phyloP scores from a whole-genome alignment of 1,140 invertebrate species.

The Gonatopus flavifemur region DNA sequence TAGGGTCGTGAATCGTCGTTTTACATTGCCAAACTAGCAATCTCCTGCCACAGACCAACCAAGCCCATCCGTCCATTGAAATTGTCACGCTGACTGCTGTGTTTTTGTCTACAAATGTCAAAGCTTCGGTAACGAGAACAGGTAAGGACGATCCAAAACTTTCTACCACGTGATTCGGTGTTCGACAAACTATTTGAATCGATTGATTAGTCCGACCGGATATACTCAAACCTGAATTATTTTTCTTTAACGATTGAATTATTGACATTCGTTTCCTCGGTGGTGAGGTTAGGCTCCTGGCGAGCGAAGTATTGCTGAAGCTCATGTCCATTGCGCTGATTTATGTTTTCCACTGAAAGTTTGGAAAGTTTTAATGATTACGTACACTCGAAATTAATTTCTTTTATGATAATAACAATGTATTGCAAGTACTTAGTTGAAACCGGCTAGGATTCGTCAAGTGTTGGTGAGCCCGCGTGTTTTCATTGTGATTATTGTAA shows the following conservation, averaged over 20 bases:
- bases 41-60: conserved; percentile 84
- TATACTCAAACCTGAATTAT: conserved; percentile 55
- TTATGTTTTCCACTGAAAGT: no score
- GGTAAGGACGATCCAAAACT: conserved; percentile 78
- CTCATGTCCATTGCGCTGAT: conserved; percentile 26
- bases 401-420: no score
- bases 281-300: conserved; percentile 32
- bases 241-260: conserved; percentile 49
- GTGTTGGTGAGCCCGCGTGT: no score
- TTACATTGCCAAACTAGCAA: conserved; percentile 87
- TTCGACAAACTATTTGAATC: conserved; percentile 71
- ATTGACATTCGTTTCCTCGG: conserved; percentile 50
- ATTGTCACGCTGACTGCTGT: conserved; percentile 66
- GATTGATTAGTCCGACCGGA: conserved; percentile 67
- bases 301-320: conserved; percentile 20
- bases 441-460: no score
- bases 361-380: no score
- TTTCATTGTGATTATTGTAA: no score
- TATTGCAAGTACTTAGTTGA: no score
- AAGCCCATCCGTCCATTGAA: conserved; percentile 72
- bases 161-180: conserved; percentile 69
- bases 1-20: conserved; percentile 46
- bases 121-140: conserved; percentile 83
- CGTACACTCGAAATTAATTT: no score
- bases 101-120: conserved; percentile 73